These are phyloP conservation scores for Acarapis woodi DNA, from an alignment of 1,140 invertebrate species.

Conservation along the genomic window DNA sequence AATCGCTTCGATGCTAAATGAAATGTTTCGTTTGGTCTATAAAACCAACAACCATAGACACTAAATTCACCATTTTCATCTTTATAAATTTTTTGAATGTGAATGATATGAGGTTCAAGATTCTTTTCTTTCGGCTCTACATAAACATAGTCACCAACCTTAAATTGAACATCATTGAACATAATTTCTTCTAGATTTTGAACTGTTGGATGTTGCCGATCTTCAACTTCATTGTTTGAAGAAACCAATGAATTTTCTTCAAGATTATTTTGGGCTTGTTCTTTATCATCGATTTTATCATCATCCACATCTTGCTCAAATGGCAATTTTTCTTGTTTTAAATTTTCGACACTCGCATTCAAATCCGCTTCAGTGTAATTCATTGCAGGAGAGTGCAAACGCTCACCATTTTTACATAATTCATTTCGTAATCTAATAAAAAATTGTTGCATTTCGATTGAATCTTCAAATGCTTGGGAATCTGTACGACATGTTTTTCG, in stretches of 20 bases:
- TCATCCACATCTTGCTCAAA: slow-evolving; percentile 38
- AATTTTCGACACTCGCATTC: slow-evolving; percentile 34
- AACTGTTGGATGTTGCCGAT: slow-evolving; percentile 7
- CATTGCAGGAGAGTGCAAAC: slow-evolving; percentile 57
- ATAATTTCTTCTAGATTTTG: slow-evolving; percentile 22
- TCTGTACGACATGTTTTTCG: slow-evolving; percentile 56
- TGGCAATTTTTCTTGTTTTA: slow-evolving; percentile 40
- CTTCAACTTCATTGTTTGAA: slow-evolving; percentile 4
- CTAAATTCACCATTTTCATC: slow-evolving; percentile 43
- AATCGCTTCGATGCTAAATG: slow-evolving; percentile 83
- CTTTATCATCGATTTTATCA: slow-evolving; percentile 9
- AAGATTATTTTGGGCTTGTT: slow-evolving; percentile 8
- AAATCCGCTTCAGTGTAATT: slow-evolving; percentile 42
- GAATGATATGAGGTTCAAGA: slow-evolving; percentile 52
- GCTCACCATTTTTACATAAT: slow-evolving; percentile 40
- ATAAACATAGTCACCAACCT: slow-evolving; percentile 69
- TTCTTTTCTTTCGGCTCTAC: slow-evolving; percentile 39
- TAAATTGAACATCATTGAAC: slow-evolving; percentile 38
- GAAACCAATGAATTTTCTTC: slow-evolving; percentile 4
- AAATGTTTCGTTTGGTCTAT: slow-evolving; percentile 69
- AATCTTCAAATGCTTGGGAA: slow-evolving; percentile 69
- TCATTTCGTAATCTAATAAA: slow-evolving; percentile 40
- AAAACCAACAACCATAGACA: slow-evolving; percentile 62
- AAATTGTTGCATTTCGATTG: slow-evolving; percentile 66
- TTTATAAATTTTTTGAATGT: slow-evolving; percentile 59